A percentile compares a stretch with the other conserved stretches of the same genome.
phyloP scores from a whole-genome alignment of 2,888 invertebrate genomes.

The Netelia virgata region DNA sequence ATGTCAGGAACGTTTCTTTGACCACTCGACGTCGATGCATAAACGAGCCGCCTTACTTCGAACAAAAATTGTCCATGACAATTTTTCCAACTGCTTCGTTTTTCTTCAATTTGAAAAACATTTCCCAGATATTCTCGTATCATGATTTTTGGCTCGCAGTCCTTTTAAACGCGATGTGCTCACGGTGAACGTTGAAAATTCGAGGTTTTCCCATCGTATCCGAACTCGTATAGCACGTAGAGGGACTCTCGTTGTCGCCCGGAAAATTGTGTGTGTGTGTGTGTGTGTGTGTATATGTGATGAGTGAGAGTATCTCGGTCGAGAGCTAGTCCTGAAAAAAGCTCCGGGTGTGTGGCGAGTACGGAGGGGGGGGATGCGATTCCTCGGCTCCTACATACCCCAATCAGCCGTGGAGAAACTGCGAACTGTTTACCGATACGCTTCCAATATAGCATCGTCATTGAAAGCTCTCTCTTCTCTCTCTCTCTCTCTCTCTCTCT shows the following conservation, averaged over 20 bases:
- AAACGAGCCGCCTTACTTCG: background rate
- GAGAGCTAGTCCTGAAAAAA: background rate
- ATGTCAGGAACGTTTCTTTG: conserved; percentile 8
- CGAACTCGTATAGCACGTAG: conserved; percentile 8
- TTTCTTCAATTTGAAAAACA: background rate
- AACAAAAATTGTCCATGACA: background rate
- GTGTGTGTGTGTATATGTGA: background rate
- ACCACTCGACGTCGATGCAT: conserved; percentile 14
- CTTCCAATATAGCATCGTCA: conserved; percentile 65
- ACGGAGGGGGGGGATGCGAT: conserved; percentile 27
- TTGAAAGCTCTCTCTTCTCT: conserved; percentile 34
- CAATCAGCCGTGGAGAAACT: conserved; percentile 66
- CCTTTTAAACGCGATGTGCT: too few species aligned
- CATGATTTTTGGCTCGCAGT: background rate
- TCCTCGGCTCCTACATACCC: conserved; percentile 40
- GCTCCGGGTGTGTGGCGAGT: background rate
- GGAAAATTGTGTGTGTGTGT: background rate
- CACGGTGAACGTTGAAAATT: background rate
- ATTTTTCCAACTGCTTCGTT: background rate
- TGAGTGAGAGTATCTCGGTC: conserved; percentile 1
- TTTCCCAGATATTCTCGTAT: too few species aligned
- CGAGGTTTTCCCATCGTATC: conserved; percentile 28
- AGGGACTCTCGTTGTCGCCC: conserved; percentile 9
- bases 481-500: conserved; percentile 21
- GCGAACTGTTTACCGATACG: conserved; percentile 68